Conservation (phyloP, 2,113 vertebrate genomes). For the Calyptommatus sinebrachiatus region DNA sequence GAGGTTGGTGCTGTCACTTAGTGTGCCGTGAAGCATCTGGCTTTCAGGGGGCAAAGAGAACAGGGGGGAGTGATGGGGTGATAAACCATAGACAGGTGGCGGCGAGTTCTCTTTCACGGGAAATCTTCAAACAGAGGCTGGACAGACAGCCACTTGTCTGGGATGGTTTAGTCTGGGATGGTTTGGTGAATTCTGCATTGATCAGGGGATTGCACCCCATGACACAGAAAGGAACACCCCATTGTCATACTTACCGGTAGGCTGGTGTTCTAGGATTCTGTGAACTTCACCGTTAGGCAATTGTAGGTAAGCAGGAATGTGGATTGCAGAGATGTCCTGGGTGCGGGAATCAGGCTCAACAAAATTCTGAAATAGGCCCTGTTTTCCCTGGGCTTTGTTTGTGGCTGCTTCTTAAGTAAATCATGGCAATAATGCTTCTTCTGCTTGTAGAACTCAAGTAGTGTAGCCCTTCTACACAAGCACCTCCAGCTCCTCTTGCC, state of each 20-base stretch:
- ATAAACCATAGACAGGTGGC: too few species aligned
- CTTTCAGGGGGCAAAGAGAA: accelerated
- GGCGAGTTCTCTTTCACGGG: too few species aligned
- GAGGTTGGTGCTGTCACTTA: slow-evolving; percentile 75
- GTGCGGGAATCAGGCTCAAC: neutral
- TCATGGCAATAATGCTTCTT: slow-evolving; percentile 23
- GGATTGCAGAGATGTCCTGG: too few species aligned
- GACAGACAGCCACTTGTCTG: too few species aligned
- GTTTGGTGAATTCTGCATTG: too few species aligned
- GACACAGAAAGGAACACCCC: too few species aligned
- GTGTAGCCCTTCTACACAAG: slow-evolving; percentile 95
- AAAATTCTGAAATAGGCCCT: neutral
- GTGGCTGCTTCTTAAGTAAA: neutral
- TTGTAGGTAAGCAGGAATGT: neutral
- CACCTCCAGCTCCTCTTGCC: slow-evolving; percentile 94
- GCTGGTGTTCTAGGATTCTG: neutral
- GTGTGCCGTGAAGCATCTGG: neutral
- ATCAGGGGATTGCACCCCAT: too few species aligned
- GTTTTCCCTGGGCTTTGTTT: neutral
- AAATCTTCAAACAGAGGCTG: too few species aligned
- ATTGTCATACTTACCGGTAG: neutral
- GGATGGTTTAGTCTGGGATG: too few species aligned
- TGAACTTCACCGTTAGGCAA: neutral
- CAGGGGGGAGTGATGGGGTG: neutral
- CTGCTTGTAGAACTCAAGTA: slow-evolving; percentile 86